Conservation (phyloP, 2,113 vertebrate species). For the Tretioscincus oriximinensis region DNA sequence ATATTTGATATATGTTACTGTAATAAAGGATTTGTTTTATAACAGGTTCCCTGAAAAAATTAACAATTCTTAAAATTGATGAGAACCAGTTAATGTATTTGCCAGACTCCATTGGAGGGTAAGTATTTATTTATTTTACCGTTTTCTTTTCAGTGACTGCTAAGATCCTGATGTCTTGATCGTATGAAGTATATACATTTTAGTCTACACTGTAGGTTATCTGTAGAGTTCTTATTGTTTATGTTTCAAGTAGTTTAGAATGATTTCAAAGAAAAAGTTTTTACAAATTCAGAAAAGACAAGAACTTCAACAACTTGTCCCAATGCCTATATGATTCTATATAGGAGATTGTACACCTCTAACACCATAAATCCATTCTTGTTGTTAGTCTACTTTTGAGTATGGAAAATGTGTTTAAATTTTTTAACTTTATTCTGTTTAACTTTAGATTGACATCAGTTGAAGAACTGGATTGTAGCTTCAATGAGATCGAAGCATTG, state of each 20-base stretch:
- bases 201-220: background rate
- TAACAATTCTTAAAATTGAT: conserved; percentile 94
- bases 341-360: too few species aligned
- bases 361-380: background rate
- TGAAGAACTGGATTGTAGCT: conserved; percentile 96
- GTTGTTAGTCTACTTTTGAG: background rate
- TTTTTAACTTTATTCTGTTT: background rate
- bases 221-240: background rate
- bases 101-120: conserved; percentile 95
- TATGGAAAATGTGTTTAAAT: background rate
- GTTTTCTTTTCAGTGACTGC: background rate
- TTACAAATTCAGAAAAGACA: too few species aligned
- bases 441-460: conserved; percentile 78
- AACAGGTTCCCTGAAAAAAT: conserved; percentile 90
- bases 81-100: conserved; percentile 96
- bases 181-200: background rate
- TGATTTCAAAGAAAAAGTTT: too few species aligned
- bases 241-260: background rate
- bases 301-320: too few species aligned
- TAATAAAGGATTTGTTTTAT: conserved; percentile 29
- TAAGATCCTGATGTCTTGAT: background rate
- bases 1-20: conserved; percentile 7
- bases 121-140: conserved; percentile 63
- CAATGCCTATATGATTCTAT: too few species aligned
- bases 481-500: conserved; percentile 95